Conservation (phyloP, 2,888 invertebrate species). For the Zele albiditarsus region DNA sequence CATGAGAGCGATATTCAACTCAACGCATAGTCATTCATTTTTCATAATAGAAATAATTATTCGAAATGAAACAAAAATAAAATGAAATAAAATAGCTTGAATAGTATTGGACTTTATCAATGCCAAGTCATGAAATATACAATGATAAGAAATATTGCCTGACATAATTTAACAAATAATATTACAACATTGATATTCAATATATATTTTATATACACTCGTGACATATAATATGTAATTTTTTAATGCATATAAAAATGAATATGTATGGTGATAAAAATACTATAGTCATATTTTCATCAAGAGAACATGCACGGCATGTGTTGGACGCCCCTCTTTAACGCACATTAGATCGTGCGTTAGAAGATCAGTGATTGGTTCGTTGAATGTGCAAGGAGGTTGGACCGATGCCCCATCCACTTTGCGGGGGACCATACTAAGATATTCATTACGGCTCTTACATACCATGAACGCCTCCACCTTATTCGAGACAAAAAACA, state of each 20-base stretch:
- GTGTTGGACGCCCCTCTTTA: slow-evolving; percentile 25
- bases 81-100: neutral
- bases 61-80: neutral
- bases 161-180: neutral
- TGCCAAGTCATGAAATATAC: neutral
- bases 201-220: too few species aligned
- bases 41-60: neutral
- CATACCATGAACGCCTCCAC: slow-evolving; percentile 39
- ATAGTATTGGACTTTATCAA: neutral
- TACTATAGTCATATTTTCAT: neutral
- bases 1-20: slow-evolving; percentile 20
- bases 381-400: slow-evolving; percentile 64
- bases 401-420: slow-evolving; percentile 66
- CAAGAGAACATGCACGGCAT: neutral
- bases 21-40: slow-evolving; percentile 1
- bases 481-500: neutral
- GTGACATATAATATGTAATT: too few species aligned
- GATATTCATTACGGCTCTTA: slow-evolving; percentile 24
- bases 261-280: neutral
- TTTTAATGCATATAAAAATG: too few species aligned
- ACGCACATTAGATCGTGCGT: slow-evolving; percentile 66
- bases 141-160: neutral
- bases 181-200: too few species aligned
- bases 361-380: slow-evolving; percentile 68
- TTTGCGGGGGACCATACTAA: slow-evolving; percentile 56